These are phyloP conservation scores for Heterotilapia buettikoferi DNA, from an alignment of 2,113 vertebrate species.

Conservation along the genomic window DNA sequence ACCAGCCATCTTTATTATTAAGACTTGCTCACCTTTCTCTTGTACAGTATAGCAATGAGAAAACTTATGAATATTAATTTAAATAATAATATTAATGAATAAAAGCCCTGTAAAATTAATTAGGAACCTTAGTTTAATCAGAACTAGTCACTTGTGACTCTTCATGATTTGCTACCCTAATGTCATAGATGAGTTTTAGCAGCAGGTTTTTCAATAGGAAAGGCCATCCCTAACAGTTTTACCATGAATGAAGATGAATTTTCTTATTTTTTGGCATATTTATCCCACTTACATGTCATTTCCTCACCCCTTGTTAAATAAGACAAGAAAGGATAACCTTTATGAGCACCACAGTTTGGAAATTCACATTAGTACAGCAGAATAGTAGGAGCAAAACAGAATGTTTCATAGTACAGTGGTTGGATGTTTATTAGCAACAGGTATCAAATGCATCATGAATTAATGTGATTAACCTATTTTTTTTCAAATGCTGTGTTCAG, in stretches of 20 bases:
- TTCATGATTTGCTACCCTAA: background rate
- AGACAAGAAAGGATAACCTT: background rate
- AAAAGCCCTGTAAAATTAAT: background rate
- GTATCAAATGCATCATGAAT: background rate
- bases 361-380: background rate
- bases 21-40: background rate
- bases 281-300: background rate
- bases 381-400: background rate
- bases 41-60: background rate
- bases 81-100: background rate
- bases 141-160: background rate
- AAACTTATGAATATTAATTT: background rate
- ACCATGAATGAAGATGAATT: background rate
- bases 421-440: background rate
- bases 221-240: background rate
- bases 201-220: background rate
- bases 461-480: background rate
- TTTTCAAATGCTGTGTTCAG: background rate
- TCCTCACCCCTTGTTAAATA: background rate
- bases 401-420: background rate
- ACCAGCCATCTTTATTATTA: slow-evolving; percentile 11
- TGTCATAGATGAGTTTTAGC: background rate
- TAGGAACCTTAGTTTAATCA: background rate
- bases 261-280: background rate
- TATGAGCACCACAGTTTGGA: background rate